Evolutionary conservation across 1,140 invertebrate genomes (phyloP), one percentile per base, ranked within the genome.

Genomic region (Cardiocondyla obscurior): DNA sequence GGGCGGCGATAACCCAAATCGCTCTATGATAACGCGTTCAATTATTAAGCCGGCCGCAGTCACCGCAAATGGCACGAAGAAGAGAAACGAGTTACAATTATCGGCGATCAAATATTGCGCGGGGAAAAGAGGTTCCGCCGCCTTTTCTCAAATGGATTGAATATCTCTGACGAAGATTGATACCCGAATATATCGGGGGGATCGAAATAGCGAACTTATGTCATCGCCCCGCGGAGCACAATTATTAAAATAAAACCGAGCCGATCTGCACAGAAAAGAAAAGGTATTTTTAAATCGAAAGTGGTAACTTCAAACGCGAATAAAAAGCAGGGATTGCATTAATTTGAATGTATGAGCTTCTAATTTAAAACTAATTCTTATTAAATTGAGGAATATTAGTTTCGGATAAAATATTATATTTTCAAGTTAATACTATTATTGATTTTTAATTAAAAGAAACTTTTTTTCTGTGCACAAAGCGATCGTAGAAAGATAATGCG

Each of bases 1-100:
- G 58, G 39, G 12, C n/a, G 19, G 42, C 19, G 73, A 76, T 79
- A 79, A 79, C 74, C 74, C 74, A 79, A 79, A 79, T 79, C 58
- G 73, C 5, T 19, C 19, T n/a, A 12, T 79, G 69, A 76, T 76
- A 79, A 3, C n/a, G n/a, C n/a, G 30, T 53, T 79, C 74, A 79
- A 79, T 79, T 79, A 79, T 79, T 79, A 67, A 79, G 12, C 33
- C 8, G 25, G 12, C 49, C 44, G 70, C 10, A 7, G 28, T 7
- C 5, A 39, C 22, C 49, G 44, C 74, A 69, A 67, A 19, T 79
- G 49, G 62, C 62, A 53, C 62, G 8, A 12, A 67, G 14, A 69
- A 42, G n/a, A 39, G n/a, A n/a, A n/a, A 67, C 33, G 14, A 22
- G 30, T 65, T 51, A 46, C 22, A 77, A 77, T 77, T 77, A 67